Conservation (phyloP, 2,797 vertebrate species). For the Gymnothorax javanicus region DNA sequence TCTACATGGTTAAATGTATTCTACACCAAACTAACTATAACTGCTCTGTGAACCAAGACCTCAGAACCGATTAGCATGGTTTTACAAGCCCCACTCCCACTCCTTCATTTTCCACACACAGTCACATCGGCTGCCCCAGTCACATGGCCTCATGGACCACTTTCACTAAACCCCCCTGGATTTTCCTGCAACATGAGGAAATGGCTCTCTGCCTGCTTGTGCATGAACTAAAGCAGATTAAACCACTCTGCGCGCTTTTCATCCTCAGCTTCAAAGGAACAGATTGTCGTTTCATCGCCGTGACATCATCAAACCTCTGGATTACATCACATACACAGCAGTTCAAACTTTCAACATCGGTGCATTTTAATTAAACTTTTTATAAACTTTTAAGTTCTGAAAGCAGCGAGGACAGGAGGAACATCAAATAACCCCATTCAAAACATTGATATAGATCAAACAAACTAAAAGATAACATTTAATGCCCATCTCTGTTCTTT, state of each 20-base stretch:
- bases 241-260: slow-evolving; percentile 25
- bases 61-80: neutral
- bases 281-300: slow-evolving; percentile 39
- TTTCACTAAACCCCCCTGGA: slow-evolving; percentile 27
- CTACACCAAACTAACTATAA: neutral
- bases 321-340: slow-evolving; percentile 58
- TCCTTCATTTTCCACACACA: neutral
- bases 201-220: slow-evolving; percentile 24
- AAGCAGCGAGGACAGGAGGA: slow-evolving; percentile 28
- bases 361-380: slow-evolving; percentile 72
- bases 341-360: slow-evolving; percentile 38
- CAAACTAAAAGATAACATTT: neutral
- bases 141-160: slow-evolving; percentile 29
- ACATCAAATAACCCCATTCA: slow-evolving; percentile 13
- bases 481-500: neutral
- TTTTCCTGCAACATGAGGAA: slow-evolving; percentile 29
- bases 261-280: slow-evolving; percentile 33
- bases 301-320: slow-evolving; percentile 54
- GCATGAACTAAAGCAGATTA: neutral
- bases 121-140: slow-evolving; percentile 21
- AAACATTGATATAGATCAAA: slow-evolving; percentile 33
- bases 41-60: neutral
- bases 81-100: neutral
- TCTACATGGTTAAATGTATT: neutral
- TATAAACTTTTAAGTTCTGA: slow-evolving; percentile 55